These are phyloP conservation scores for Drosophila obscura DNA, from an alignment of 1,140 invertebrate genomes.

Conservation along the genomic window DNA sequence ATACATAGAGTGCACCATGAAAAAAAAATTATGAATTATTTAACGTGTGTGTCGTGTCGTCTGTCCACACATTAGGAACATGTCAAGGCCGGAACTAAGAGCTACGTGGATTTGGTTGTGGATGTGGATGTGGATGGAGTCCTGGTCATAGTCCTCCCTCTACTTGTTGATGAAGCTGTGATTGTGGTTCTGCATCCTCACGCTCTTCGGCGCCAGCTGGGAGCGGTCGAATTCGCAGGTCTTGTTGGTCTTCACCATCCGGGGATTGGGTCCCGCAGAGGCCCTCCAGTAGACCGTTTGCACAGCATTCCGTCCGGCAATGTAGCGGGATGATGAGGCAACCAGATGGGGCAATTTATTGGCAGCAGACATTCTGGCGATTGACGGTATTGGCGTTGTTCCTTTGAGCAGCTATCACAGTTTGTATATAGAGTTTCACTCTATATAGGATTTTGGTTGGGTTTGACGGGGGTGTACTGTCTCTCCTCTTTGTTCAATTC, in stretches of 20 bases:
- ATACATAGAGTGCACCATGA: slow-evolving; percentile 32
- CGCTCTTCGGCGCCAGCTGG: slow-evolving; percentile 57
- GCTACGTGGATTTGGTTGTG: background rate
- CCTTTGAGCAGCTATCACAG: slow-evolving; percentile 50
- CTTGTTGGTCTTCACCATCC: slow-evolving; percentile 86
- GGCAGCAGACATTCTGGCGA: slow-evolving; percentile 63
- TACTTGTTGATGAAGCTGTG: slow-evolving; percentile 53
- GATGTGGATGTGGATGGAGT: too few relatives aligned
- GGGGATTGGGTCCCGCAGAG: slow-evolving; percentile 84
- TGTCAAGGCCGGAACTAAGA: slow-evolving; percentile 10
- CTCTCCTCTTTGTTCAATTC: slow-evolving; percentile 15
- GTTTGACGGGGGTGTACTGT: background rate
- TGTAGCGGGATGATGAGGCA: slow-evolving; percentile 87
- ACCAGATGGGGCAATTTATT: slow-evolving; percentile 85
- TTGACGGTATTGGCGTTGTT: background rate
- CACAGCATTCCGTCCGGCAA: slow-evolving; percentile 88
- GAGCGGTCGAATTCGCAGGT: slow-evolving; percentile 86
- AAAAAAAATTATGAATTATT: slow-evolving; percentile 6
- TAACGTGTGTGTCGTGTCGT: background rate
- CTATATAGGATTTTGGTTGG: slow-evolving; percentile 14
- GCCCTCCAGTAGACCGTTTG: slow-evolving; percentile 90
- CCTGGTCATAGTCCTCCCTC: background rate
- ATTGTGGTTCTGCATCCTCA: slow-evolving; percentile 62
- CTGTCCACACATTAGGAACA: slow-evolving; percentile 53
- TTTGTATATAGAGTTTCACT: slow-evolving; percentile 30